Evolutionary conservation across 1,140 invertebrate species (phyloP).

Genomic region (Sycophila sp.): DNA sequence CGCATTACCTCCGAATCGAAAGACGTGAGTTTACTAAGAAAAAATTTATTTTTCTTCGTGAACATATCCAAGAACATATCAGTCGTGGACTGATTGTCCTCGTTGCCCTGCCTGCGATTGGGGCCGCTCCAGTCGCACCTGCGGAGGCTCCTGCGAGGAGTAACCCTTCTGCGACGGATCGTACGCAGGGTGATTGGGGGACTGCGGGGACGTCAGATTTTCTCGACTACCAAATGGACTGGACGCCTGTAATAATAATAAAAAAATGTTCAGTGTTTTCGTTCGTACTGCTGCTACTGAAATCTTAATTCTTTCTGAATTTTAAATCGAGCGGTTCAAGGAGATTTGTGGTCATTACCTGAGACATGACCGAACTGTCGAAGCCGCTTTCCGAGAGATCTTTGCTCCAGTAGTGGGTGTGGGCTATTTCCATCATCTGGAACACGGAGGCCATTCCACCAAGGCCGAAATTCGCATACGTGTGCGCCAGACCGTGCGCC

Average conservation of each 20-base stretch:
- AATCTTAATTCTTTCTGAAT: no score
- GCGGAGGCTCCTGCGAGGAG: conserved; percentile 68
- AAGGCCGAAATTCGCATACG: conserved; percentile 91
- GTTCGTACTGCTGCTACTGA: no score
- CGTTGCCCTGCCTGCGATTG: conserved; percentile 54
- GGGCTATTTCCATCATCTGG: conserved; percentile 96
- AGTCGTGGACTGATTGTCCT: conserved; percentile 78
- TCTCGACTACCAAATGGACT: conserved; percentile 82
- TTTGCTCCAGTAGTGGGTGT: conserved; percentile 98
- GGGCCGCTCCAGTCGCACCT: conserved; percentile 64
- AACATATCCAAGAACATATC: conserved; percentile 91
- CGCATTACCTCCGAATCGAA: conserved; percentile 29
- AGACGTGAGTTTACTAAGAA: conserved; percentile 87
- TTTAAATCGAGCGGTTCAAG: not conserved
- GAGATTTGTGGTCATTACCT: conserved; percentile 52
- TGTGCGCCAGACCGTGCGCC: conserved; percentile 89
- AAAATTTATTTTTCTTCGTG: conserved; percentile 85
- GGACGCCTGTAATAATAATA: conserved; percentile 66
- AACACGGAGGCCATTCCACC: conserved; percentile 98
- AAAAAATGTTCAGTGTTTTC: no score
- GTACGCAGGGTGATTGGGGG: conserved; percentile 63
- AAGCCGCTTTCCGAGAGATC: conserved; percentile 75
- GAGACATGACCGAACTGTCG: conserved; percentile 66
- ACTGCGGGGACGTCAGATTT: conserved; percentile 75
- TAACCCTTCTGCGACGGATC: conserved; percentile 62